A percentile compares a stretch with the other conserved stretches of the same genome.
These are phyloP conservation scores for Aphaenogaster rudis DNA, from an alignment of 1,140 invertebrate species.

Conservation along the genomic window DNA sequence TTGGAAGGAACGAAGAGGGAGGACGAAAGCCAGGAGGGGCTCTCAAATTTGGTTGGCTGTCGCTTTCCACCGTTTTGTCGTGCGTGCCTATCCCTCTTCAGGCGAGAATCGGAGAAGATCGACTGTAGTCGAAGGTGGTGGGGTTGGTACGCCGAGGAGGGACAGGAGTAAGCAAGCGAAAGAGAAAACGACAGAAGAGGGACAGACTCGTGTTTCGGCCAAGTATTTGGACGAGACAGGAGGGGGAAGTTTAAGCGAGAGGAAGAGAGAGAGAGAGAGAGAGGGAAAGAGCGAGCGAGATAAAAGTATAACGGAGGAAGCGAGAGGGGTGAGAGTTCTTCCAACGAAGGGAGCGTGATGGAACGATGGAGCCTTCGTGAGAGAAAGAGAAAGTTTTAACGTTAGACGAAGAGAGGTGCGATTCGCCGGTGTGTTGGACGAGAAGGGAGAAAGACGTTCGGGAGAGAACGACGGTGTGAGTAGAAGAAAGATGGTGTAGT, in stretches of 20 bases:
- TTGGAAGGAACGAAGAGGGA: slow-evolving; percentile 40
- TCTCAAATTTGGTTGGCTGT: slow-evolving; percentile 86
- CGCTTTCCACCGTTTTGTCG: slow-evolving; percentile 61
- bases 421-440: slow-evolving; percentile 16
- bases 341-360: slow-evolving; percentile 26
- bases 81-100: slow-evolving; percentile 60
- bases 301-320: neutral
- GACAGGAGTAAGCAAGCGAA: slow-evolving; percentile 10
- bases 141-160: slow-evolving; percentile 41
- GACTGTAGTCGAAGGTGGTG: slow-evolving; percentile 43
- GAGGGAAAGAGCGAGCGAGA: slow-evolving; percentile 34
- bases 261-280: neutral
- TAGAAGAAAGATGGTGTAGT: slow-evolving; percentile 7
- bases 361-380: slow-evolving; percentile 29
- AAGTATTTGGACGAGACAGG: slow-evolving; percentile 47
- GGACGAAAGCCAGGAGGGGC: slow-evolving; percentile 72
- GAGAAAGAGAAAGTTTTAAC: slow-evolving; percentile 35
- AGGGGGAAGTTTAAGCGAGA: slow-evolving; percentile 43
- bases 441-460: slow-evolving; percentile 54
- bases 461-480: slow-evolving; percentile 37
- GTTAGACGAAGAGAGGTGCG: slow-evolving; percentile 41
- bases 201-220: slow-evolving; percentile 38
- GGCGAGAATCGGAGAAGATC: slow-evolving; percentile 59
- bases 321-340: slow-evolving; percentile 21
- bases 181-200: slow-evolving; percentile 37